Percentiles rank a stretch among this genome's conserved stretches.
phyloP scores from a whole-genome alignment of 2,113 vertebrate genomes.

The Oreochromis spilurus region DNA sequence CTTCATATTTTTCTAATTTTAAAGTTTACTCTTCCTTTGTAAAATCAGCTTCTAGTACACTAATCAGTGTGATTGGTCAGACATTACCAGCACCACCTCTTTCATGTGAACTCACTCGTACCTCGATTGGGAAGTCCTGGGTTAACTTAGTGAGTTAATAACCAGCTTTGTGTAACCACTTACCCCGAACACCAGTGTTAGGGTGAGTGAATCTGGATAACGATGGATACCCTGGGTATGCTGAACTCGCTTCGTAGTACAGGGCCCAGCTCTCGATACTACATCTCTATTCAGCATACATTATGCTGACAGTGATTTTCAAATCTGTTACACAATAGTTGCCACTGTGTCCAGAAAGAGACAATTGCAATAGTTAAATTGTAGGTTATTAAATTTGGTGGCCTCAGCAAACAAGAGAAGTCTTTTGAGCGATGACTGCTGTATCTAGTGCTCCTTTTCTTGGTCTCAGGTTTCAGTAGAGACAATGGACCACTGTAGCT shows the following conservation, averaged over 20 bases:
- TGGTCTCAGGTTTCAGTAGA: slow-evolving; percentile 86
- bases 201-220: background rate
- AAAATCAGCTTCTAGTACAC: background rate
- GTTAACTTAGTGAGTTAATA: background rate
- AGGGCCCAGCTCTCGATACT: background rate
- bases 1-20: background rate
- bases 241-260: background rate
- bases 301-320: slow-evolving; percentile 24
- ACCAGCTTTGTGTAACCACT: background rate
- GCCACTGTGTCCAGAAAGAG: slow-evolving; percentile 22
- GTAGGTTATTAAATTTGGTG: slow-evolving; percentile 60
- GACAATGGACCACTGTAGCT: slow-evolving; percentile 83
- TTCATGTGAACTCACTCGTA: background rate
- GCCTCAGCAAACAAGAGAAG: slow-evolving; percentile 53
- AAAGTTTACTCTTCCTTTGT: background rate
- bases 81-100: background rate
- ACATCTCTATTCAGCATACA: background rate
- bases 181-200: background rate
- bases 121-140: background rate
- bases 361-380: slow-evolving; percentile 51
- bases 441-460: slow-evolving; percentile 79
- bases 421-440: slow-evolving; percentile 61
- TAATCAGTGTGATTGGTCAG: background rate
- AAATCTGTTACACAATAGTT: slow-evolving; percentile 27
- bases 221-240: background rate